These are phyloP conservation scores for Stenotaenia linearis DNA, from an alignment of 2,888 invertebrate genomes.

Conservation along the genomic window DNA sequence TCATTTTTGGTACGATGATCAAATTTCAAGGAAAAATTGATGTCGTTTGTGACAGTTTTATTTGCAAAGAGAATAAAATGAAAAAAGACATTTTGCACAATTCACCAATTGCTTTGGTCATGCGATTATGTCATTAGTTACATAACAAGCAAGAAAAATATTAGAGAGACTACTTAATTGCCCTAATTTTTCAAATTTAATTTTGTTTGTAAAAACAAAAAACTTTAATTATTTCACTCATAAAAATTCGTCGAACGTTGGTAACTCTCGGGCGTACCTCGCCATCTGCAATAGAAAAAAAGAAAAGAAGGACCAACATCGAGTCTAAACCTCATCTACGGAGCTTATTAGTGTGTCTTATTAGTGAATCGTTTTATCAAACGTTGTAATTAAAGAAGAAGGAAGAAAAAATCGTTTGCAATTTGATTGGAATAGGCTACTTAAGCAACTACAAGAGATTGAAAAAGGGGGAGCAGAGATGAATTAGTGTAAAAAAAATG, in stretches of 20 bases:
- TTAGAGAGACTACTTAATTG: neutral
- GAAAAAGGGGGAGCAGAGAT: neutral
- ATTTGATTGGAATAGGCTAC: constrained; percentile 21
- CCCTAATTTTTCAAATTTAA: neutral
- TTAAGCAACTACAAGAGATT: neutral
- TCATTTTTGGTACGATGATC: neutral
- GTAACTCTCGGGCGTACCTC: neutral
- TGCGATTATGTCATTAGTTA: too few species aligned
- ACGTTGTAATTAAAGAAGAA: neutral
- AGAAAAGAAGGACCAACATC: neutral
- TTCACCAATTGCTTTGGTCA: too few species aligned
- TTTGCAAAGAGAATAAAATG: neutral
- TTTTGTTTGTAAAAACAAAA: neutral
- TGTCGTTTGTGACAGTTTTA: neutral
- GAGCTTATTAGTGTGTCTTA: constrained; percentile 16
- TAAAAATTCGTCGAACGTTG: neutral
- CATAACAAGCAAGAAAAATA: too few species aligned
- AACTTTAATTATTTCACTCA: neutral
- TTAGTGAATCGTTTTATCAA: neutral
- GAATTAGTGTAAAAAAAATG: neutral
- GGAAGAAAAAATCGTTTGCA: neutral
- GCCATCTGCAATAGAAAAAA: neutral
- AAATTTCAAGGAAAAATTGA: neutral
- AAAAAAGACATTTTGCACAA: neutral
- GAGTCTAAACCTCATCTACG: neutral